phyloP scores from a whole-genome alignment of 2,113 vertebrate species.

The Oostethus manadensis region DNA sequence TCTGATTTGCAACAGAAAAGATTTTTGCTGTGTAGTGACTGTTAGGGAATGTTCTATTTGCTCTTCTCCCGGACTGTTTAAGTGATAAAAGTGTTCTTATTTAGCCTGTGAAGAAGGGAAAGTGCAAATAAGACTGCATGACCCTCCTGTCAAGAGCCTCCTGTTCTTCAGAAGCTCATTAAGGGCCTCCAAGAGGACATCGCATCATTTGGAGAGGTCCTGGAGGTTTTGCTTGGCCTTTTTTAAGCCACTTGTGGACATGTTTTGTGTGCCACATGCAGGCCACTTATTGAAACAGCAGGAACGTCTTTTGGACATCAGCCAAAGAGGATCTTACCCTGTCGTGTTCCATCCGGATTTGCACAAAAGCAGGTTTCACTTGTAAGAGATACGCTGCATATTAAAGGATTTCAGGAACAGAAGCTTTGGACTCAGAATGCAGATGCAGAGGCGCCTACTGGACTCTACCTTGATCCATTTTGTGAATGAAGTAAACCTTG shows the following conservation, averaged over 20 bases:
- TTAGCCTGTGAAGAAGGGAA: conserved; percentile 80
- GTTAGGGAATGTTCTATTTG: conserved; percentile 82
- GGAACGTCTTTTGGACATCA: conserved; percentile 67
- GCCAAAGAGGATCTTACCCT: conserved; percentile 84
- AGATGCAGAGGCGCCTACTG: conserved; percentile 61
- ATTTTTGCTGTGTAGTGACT: conserved; percentile 82
- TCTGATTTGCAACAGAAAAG: conserved; percentile 79
- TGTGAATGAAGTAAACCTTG: conserved; percentile 71
- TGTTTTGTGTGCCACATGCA: conserved; percentile 9
- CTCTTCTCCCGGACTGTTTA: conserved; percentile 84
- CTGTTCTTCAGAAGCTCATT: conserved; percentile 82
- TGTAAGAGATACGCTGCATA: conserved; percentile 25
- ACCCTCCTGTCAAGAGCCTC: conserved; percentile 79
- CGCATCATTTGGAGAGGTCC: conserved; percentile 64
- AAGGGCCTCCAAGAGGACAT: conserved; percentile 74
- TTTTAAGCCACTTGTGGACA: background rate
- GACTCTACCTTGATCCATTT: conserved; percentile 70
- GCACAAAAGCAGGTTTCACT: conserved; percentile 42
- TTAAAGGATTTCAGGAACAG: background rate
- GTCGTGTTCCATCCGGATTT: conserved; percentile 69
- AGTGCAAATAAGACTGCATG: conserved; percentile 85
- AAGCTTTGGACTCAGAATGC: conserved; percentile 43
- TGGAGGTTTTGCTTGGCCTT: conserved; percentile 10
- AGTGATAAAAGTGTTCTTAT: conserved; percentile 93
- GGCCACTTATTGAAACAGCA: conserved; percentile 80